phyloP scores from a whole-genome alignment of 2,113 vertebrate genomes.

The Phainopepla nitens region DNA sequence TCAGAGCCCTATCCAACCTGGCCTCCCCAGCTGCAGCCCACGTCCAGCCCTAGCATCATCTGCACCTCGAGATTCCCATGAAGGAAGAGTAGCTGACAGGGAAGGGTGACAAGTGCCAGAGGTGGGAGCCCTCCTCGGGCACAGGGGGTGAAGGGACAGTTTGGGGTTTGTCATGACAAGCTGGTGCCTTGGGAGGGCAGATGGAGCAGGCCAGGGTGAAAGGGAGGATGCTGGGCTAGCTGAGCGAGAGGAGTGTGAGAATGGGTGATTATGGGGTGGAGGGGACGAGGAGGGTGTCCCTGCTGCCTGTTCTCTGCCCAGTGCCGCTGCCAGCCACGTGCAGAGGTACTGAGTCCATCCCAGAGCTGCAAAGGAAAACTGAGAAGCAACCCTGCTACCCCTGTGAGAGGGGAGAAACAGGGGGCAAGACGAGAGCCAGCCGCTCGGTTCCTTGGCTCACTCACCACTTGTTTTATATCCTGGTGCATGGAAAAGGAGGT shows the following conservation, averaged over 20 bases:
- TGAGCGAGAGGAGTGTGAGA: background rate
- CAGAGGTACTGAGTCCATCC: rapidly evolving
- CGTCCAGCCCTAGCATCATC: too few relatives aligned
- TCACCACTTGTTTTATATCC: rapidly evolving
- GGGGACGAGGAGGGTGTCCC: rapidly evolving
- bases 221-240: background rate
- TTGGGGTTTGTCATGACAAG: rapidly evolving
- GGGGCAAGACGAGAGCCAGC: background rate
- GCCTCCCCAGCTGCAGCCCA: background rate
- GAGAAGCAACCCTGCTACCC: background rate
- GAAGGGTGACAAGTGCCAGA: rapidly evolving
- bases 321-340: rapidly evolving
- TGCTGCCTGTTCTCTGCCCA: background rate
- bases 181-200: background rate
- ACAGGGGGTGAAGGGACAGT: rapidly evolving
- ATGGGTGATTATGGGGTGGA: rapidly evolving
- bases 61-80: rapidly evolving
- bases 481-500: background rate
- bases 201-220: background rate
- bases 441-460: background rate
- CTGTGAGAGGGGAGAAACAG: background rate
- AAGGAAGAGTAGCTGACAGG: background rate
- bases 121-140: background rate
- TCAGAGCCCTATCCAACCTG: background rate
- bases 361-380: background rate